A percentile compares a stretch with the other conserved stretches of the same genome.
phyloP scores from a whole-genome alignment of 2,113 vertebrate species.

The Meriones unguiculatus region DNA sequence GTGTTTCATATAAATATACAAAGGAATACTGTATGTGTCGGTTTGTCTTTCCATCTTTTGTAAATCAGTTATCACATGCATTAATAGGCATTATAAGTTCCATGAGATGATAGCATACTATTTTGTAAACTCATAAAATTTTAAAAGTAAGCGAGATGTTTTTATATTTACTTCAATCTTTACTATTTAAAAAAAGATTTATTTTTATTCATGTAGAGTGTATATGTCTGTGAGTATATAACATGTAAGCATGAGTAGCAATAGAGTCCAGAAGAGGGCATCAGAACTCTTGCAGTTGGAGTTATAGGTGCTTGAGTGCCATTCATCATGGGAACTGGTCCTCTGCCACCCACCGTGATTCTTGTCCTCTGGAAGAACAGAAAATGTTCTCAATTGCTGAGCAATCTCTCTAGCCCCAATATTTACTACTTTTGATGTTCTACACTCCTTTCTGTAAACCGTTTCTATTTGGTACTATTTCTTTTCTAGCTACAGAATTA shows the following conservation, averaged over 20 bases:
- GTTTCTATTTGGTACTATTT: constrained; percentile 1
- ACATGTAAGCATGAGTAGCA: too few species aligned
- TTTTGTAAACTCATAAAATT: background rate
- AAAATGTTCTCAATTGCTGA: background rate
- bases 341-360: background rate
- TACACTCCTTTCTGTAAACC: background rate
- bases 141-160: background rate
- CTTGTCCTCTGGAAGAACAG: background rate
- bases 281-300: background rate
- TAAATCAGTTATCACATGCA: background rate
- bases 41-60: background rate
- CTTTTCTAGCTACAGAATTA: background rate
- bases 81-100: background rate
- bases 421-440: background rate
- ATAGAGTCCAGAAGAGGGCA: too few species aligned
- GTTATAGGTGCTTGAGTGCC: too few species aligned
- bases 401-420: background rate
- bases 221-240: background rate
- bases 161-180: background rate
- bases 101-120: background rate
- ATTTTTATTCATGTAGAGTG: background rate
- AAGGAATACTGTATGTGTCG: background rate
- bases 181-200: background rate
- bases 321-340: too few species aligned
- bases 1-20: background rate